phyloP scores from a whole-genome alignment of 2,888 invertebrate genomes.

The Papilio gigon region DNA sequence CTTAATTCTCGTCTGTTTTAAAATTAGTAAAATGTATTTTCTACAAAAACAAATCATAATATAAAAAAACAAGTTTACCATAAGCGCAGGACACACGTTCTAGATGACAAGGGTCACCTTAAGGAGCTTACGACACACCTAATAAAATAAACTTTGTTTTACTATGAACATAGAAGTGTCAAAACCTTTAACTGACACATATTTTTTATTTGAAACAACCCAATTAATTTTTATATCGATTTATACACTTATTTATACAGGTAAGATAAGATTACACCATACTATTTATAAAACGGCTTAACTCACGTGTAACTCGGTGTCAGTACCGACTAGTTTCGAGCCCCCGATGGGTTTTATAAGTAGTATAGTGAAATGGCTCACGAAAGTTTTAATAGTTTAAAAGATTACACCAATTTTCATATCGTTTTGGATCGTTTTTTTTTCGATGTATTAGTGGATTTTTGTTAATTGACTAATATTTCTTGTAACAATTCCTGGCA shows the following conservation, averaged over 20 bases:
- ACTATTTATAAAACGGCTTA: no score
- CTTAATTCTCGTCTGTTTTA: not conserved
- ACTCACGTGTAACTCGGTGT: no score
- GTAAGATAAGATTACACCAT: not conserved
- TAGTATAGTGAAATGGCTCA: no score
- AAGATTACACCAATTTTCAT: not conserved
- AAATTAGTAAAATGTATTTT: not conserved
- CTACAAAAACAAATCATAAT: not conserved
- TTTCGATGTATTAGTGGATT: no score
- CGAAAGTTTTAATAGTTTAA: no score
- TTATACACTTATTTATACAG: not conserved
- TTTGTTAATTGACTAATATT: no score
- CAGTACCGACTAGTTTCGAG: no score
- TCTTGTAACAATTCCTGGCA: no score
- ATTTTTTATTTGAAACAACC: not conserved
- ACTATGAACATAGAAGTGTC: not conserved
- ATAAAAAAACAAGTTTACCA: not conserved
- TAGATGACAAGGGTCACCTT: conserved; percentile 28
- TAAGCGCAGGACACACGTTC: conserved; percentile 19
- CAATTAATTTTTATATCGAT: not conserved
- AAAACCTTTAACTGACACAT: not conserved
- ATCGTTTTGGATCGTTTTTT: not conserved
- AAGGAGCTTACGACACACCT: conserved; percentile 19
- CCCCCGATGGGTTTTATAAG: no score
- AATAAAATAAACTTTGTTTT: conserved; percentile 9